Evolutionary conservation across 2,888 invertebrate genomes (phyloP), one percentile per base, ranked within the genome.

Genomic region (Dione juno): DNA sequence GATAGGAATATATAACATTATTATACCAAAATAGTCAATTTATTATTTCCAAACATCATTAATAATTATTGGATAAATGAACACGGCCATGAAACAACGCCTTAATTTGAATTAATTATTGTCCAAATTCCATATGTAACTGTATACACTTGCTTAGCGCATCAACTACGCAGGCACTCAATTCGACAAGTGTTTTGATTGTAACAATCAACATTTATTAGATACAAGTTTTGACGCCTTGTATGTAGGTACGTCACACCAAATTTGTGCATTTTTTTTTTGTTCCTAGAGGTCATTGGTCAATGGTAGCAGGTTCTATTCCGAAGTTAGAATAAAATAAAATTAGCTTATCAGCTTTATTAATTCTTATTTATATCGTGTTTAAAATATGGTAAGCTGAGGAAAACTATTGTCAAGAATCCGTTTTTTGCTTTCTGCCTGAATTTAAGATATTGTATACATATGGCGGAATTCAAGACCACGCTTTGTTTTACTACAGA

Each of bases 181-280:
- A 75, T 75, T 76, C 69, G 61, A 72, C 74, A 71, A 75, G 74
- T 74, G 72, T 72, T n/a, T 71, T 77, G 54, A 75, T 77, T 75
- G 74, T 73, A 41, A 54, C 77, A 77, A 75, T 75, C 72, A 74
- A 61, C 54, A 41, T 59, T 74, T 64, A 73, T 75, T 76, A 21
- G 43, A 1, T 43, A 57, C 37, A 45, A 50, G 59, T 59, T 61
- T 59, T 41, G 19, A 48, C 54, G 19, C 35, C 5, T 45, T 61
- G 61, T n/a, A n/a, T 7, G 43, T n/a, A n/a, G n/a, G n/a, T n/a
- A n/a, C n/a, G n/a, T 45, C 45, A 45, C n/a, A 10, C 28, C 5
- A 61, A 35, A 43, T 43, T 28, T 28, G n/a, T 61, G 21, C n/a
- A 11, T 11, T 43, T 43, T 43, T 58, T 37, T 21, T 54, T 9